A percentile compares a stretch with the other conserved stretches of the same genome.
Conservation (phyloP, 2,888 invertebrate genomes). For the Oxytorus armatus region DNA sequence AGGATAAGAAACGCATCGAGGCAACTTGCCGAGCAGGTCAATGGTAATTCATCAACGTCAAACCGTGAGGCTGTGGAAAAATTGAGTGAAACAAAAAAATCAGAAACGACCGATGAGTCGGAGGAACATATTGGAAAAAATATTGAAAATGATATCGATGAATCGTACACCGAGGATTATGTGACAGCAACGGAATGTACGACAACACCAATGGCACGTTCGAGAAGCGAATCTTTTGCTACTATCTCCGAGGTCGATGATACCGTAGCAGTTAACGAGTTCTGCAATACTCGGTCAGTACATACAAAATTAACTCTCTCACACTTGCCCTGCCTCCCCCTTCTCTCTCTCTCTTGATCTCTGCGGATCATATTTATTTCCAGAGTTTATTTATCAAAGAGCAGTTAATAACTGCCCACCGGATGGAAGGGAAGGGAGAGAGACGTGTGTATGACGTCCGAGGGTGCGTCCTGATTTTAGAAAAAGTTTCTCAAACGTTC, state of each 20-base stretch:
- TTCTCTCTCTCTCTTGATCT: constrained; percentile 12
- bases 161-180: constrained; percentile 87
- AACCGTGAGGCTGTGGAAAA: constrained; percentile 14
- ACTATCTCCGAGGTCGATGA: constrained; percentile 89
- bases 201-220: constrained; percentile 85
- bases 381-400: constrained; percentile 62
- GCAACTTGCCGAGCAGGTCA: constrained; percentile 69
- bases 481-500: constrained; percentile 61
- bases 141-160: constrained; percentile 81
- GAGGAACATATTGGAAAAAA: constrained; percentile 67
- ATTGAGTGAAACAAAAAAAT: constrained; percentile 7
- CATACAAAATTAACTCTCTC: constrained; percentile 16
- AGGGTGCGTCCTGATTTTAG: constrained; percentile 48
- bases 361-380: constrained; percentile 60
- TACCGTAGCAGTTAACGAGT: constrained; percentile 71
- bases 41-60: constrained; percentile 21
- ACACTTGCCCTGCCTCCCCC: background rate
- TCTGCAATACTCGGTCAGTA: constrained; percentile 44
- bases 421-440: background rate
- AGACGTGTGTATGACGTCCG: constrained; percentile 35
- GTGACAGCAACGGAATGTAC: constrained; percentile 90
- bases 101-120: constrained; percentile 19
- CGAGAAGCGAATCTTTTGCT: constrained; percentile 89
- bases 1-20: constrained; percentile 74
- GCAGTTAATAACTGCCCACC: constrained; percentile 43